These are phyloP conservation scores for Sitophilus oryzae DNA, from an alignment of 1,140 invertebrate genomes.

Conservation along the genomic window DNA sequence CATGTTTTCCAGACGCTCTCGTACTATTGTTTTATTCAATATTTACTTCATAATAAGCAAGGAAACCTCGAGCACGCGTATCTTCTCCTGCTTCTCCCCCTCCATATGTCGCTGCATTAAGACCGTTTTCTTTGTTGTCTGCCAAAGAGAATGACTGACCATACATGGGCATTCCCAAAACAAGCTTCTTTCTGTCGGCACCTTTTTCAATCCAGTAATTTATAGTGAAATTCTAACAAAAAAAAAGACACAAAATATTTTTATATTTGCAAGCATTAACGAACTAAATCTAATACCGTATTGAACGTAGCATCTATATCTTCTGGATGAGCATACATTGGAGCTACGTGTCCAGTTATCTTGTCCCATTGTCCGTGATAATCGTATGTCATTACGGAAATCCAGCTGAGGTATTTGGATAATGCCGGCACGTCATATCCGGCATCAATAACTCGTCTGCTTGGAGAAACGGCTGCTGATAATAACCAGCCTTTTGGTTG, in stretches of 20 bases:
- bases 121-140: slow-evolving; percentile 50
- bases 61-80: slow-evolving; percentile 72
- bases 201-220: slow-evolving; percentile 76
- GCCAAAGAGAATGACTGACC: slow-evolving; percentile 77
- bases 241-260: not conserved
- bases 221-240: slow-evolving; percentile 67
- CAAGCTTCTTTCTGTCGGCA: slow-evolving; percentile 65
- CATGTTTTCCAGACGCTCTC: too few relatives aligned
- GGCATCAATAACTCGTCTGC: slow-evolving; percentile 47
- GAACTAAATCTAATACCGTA: slow-evolving; percentile 47
- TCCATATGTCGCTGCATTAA: slow-evolving; percentile 64
- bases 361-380: slow-evolving; percentile 89
- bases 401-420: slow-evolving; percentile 73
- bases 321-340: slow-evolving; percentile 67
- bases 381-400: slow-evolving; percentile 87
- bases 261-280: not conserved
- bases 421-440: slow-evolving; percentile 71
- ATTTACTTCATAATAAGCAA: slow-evolving; percentile 77
- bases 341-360: slow-evolving; percentile 79
- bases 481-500: slow-evolving; percentile 48
- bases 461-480: slow-evolving; percentile 55
- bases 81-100: slow-evolving; percentile 73
- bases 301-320: slow-evolving; percentile 73
- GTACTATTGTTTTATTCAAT: too few relatives aligned
- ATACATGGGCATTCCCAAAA: slow-evolving; percentile 79